Conservation (phyloP, 2,797 vertebrate genomes). For the Anguilla marmorata region DNA sequence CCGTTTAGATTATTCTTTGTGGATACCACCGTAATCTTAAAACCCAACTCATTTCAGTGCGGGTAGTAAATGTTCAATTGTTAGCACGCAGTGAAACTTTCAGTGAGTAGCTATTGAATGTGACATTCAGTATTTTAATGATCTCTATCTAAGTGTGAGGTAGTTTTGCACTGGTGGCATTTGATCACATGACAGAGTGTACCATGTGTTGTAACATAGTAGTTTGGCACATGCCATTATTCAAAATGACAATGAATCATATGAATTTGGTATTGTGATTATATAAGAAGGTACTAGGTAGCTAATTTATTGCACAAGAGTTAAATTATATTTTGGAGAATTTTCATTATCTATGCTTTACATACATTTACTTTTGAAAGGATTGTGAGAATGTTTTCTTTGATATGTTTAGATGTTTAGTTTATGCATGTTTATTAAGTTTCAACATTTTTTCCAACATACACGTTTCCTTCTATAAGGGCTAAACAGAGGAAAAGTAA, state of each 20-base stretch:
- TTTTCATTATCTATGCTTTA: background rate
- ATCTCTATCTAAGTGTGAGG: background rate
- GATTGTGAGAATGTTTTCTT: background rate
- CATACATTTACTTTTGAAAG: background rate
- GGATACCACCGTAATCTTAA: background rate
- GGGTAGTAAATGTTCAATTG: background rate
- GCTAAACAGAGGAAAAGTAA: background rate
- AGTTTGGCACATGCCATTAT: background rate
- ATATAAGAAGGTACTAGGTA: background rate
- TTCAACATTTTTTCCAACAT: background rate
- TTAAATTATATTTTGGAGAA: background rate
- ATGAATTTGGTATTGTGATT: background rate
- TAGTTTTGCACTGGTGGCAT: background rate
- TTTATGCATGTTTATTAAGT: background rate
- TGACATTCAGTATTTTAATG: background rate
- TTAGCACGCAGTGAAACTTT: background rate
- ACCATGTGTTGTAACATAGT: background rate
- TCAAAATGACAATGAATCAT: background rate
- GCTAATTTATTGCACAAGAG: constrained; percentile 7
- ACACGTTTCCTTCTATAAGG: background rate
- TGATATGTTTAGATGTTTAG: background rate
- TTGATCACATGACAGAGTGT: background rate
- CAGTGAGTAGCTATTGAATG: background rate
- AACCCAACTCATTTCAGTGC: background rate
- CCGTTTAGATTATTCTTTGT: background rate